A percentile compares a stretch with the other conserved stretches of the same genome.
Conservation (phyloP, 1,140 invertebrate species). For the Contarinia nasturtii region DNA sequence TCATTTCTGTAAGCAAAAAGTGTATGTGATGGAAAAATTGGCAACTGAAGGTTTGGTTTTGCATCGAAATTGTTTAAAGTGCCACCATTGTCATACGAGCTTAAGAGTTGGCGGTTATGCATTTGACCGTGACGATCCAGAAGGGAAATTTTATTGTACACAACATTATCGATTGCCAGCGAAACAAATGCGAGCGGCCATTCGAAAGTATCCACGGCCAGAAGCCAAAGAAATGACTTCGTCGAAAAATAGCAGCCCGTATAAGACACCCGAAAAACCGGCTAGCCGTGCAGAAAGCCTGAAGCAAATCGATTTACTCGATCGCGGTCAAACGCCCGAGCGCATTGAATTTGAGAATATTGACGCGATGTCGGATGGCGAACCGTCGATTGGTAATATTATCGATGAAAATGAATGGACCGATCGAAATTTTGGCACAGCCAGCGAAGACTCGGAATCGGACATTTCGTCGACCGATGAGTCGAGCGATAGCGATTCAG, state of each 20-base stretch:
- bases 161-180: constrained; percentile 52
- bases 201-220: constrained; percentile 6
- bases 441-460: constrained; percentile 50
- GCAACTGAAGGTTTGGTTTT: constrained; percentile 73
- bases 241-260: constrained; percentile 4
- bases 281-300: constrained; percentile 23
- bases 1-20: constrained; percentile 70
- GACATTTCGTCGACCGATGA: constrained; percentile 19
- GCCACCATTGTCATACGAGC: constrained; percentile 26
- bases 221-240: constrained; percentile 11
- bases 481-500: constrained; percentile 18
- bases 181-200: constrained; percentile 8
- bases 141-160: constrained; percentile 60
- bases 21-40: constrained; percentile 75
- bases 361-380: constrained; percentile 43
- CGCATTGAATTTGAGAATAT: constrained; percentile 57
- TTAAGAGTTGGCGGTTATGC: constrained; percentile 35
- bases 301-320: constrained; percentile 33
- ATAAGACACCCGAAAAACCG: constrained; percentile 5
- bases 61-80: constrained; percentile 67
- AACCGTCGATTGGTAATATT: constrained; percentile 41
- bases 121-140: constrained; percentile 53
- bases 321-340: constrained; percentile 55
- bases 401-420: constrained; percentile 90
- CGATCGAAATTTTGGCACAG: constrained; percentile 71